Evolutionary conservation across 2,113 vertebrate species (phyloP).

Genomic region (Benthochromis sp.): DNA sequence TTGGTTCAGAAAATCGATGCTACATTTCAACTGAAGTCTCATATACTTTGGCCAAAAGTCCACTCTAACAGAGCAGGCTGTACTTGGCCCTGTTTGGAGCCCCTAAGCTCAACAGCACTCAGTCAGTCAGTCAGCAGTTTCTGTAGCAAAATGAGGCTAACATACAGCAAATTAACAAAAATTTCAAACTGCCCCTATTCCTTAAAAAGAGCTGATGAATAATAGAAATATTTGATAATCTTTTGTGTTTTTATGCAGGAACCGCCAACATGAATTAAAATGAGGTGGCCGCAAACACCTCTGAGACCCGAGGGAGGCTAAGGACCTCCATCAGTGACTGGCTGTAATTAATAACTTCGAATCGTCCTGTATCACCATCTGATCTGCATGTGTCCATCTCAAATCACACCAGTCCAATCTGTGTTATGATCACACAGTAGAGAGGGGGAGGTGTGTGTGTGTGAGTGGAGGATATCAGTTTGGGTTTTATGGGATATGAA

Average conservation of each 20-base stretch:
- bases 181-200: background rate
- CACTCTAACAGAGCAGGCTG: background rate
- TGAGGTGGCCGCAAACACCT: background rate
- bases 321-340: background rate
- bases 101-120: background rate
- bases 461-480: background rate
- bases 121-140: background rate
- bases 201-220: background rate
- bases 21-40: background rate
- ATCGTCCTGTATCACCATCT: background rate
- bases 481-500: constrained; percentile 1
- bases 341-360: background rate
- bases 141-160: background rate
- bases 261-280: background rate
- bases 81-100: background rate
- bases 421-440: constrained; percentile 17
- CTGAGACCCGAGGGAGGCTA: background rate
- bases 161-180: background rate
- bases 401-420: constrained; percentile 2
- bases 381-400: background rate
- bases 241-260: background rate
- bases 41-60: background rate
- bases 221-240: background rate
- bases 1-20: background rate
- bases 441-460: background rate